Evolutionary conservation across 2,797 vertebrate genomes (phyloP).

Genomic region (Nyctalus aviator): DNA sequence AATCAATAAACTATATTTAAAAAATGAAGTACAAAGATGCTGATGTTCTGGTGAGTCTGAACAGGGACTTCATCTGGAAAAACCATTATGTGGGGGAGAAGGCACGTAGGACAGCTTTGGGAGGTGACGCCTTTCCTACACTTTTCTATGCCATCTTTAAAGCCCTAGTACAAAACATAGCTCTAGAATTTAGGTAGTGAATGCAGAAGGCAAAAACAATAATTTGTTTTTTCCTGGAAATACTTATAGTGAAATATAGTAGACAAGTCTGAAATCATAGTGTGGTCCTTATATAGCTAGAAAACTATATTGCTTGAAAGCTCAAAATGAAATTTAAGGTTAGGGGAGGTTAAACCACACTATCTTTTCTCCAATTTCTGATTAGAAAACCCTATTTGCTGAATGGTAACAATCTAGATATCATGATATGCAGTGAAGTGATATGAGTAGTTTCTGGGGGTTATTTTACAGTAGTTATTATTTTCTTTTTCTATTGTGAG

Average conservation of each 20-base stretch:
- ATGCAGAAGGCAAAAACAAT: background rate
- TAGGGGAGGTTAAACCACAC: background rate
- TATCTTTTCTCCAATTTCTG: background rate
- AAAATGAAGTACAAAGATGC: background rate
- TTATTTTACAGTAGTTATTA: background rate
- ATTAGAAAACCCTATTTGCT: constrained; percentile 15
- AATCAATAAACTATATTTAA: too few relatives aligned
- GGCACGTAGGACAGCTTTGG: background rate
- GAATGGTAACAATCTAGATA: background rate
- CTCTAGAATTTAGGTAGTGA: background rate
- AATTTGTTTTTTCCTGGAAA: background rate
- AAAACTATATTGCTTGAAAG: constrained; percentile 13
- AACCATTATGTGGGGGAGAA: background rate
- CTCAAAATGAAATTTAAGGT: constrained; percentile 53
- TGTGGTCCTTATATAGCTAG: background rate
- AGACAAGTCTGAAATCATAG: background rate
- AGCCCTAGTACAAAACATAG: background rate
- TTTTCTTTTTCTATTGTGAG: background rate
- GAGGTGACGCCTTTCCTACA: background rate
- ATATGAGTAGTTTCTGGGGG: background rate
- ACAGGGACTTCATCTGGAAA: background rate
- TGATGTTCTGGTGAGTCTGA: background rate
- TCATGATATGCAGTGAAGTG: background rate
- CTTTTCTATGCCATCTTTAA: background rate
- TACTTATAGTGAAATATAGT: background rate